Percentiles rank a stretch among this genome's conserved stretches.
These are phyloP conservation scores for Sphaeridia pumilis DNA, from an alignment of 2,888 invertebrate species.

Conservation along the genomic window DNA sequence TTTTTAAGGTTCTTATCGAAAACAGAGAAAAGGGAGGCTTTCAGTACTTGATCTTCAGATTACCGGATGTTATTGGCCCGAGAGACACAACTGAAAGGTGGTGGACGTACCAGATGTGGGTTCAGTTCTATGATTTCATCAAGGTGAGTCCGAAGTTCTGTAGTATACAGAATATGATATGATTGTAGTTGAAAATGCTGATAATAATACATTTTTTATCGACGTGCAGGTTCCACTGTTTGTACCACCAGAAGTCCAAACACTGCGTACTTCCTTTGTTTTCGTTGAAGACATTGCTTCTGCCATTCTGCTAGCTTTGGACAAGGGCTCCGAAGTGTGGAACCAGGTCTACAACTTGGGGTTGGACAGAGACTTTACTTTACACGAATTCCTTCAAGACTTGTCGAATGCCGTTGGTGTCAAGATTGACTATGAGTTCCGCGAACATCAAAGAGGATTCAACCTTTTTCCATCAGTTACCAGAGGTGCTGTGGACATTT, in stretches of 20 bases:
- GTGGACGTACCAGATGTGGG: slow-evolving; percentile 44
- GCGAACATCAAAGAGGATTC: slow-evolving; percentile 33
- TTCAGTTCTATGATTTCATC: slow-evolving; percentile 37
- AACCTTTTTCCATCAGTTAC: slow-evolving; percentile 41
- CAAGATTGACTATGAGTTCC: slow-evolving; percentile 19
- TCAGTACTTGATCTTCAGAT: slow-evolving; percentile 39
- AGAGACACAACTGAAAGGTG: slow-evolving; percentile 42
- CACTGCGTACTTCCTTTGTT: slow-evolving; percentile 40
- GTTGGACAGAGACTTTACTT: slow-evolving; percentile 38
- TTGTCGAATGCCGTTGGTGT: slow-evolving; percentile 34
- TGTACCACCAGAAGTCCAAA: slow-evolving; percentile 37
- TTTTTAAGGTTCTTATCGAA: slow-evolving; percentile 3
- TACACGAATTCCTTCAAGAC: slow-evolving; percentile 37
- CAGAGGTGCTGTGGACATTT: slow-evolving; percentile 39
- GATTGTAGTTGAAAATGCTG: too few relatives aligned
- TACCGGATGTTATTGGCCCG: slow-evolving; percentile 44
- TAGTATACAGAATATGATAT: not conserved
- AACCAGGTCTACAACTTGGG: slow-evolving; percentile 41
- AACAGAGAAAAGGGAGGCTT: slow-evolving; percentile 10
- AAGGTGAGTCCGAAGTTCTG: slow-evolving; percentile 23
- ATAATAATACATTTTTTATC: too few relatives aligned
- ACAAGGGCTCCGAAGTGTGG: slow-evolving; percentile 25
- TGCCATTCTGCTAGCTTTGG: slow-evolving; percentile 36
- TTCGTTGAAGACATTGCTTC: slow-evolving; percentile 41
- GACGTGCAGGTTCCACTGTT: slow-evolving; percentile 37